Percentiles rank a stretch among this genome's conserved stretches.
These are phyloP conservation scores for Diprion similis DNA, from an alignment of 1,140 invertebrate genomes.

Conservation along the genomic window DNA sequence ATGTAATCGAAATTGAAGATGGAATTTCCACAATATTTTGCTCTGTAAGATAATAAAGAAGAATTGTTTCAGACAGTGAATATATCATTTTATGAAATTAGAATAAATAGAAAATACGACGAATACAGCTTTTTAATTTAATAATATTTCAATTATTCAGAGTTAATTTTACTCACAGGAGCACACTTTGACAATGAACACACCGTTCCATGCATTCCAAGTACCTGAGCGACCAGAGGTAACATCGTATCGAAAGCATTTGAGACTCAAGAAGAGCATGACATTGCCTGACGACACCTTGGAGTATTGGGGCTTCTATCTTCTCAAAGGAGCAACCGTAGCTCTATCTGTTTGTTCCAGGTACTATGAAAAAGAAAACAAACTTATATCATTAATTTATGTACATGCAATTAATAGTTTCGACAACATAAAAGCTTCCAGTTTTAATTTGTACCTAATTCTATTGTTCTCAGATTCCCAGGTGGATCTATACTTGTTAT, in stretches of 20 bases:
- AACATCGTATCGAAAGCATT: constrained; percentile 74
- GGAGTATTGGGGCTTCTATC: constrained; percentile 89
- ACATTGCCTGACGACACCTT: constrained; percentile 82
- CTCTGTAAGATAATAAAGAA: constrained; percentile 52
- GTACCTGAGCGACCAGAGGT: constrained; percentile 72
- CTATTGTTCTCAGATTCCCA: constrained; percentile 59
- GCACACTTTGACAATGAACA: constrained; percentile 80
- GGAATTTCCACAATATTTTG: constrained; percentile 82
- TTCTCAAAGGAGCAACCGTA: constrained; percentile 78
- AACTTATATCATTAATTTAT: neutral
- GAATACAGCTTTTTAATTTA: neutral
- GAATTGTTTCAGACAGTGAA: constrained; percentile 15
- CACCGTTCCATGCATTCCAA: constrained; percentile 83
- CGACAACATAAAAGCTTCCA: constrained; percentile 5
- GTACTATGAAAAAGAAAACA: constrained; percentile 46
- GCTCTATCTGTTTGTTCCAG: constrained; percentile 80
- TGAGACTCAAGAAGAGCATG: constrained; percentile 82
- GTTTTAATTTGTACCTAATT: constrained; percentile 18
- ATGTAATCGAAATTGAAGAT: constrained; percentile 79
- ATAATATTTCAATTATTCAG: constrained; percentile 15
- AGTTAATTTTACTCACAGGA: constrained; percentile 58
- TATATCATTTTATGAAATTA: constrained; percentile 17
- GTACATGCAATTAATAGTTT: neutral
- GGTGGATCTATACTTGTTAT: constrained; percentile 81
- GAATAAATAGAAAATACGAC: constrained; percentile 13